These are phyloP conservation scores for Coleophora deauratella DNA, from an alignment of 2,888 invertebrate genomes.

Conservation along the genomic window DNA sequence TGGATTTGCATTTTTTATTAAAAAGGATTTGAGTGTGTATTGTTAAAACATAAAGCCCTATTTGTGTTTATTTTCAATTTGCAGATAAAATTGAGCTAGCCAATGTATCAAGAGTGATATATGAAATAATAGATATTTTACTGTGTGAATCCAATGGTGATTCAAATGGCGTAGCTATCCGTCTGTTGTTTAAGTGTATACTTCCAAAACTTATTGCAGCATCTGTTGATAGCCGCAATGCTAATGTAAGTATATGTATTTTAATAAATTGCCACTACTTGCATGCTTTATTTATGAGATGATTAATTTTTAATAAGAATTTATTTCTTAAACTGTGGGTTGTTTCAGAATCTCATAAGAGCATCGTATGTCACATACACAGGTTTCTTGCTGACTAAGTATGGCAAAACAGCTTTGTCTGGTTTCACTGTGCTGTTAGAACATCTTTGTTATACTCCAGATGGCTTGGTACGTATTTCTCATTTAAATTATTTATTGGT, in stretches of 20 bases:
- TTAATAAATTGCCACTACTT: background rate
- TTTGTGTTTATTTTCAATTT: constrained; percentile 14
- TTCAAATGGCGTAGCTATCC: constrained; percentile 39
- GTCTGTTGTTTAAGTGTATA: constrained; percentile 52
- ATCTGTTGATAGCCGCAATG: constrained; percentile 39
- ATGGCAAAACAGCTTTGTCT: constrained; percentile 44
- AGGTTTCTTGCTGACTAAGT: constrained; percentile 45
- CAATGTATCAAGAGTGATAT: constrained; percentile 40
- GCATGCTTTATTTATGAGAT: background rate
- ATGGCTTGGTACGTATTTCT: constrained; percentile 48
- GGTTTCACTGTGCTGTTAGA: constrained; percentile 48
- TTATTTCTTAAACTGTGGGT: background rate
- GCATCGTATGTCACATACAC: constrained; percentile 62
- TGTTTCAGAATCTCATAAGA: constrained; percentile 44
- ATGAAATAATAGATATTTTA: constrained; percentile 51
- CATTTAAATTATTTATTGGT: no score
- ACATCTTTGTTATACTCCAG: constrained; percentile 49
- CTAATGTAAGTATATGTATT: constrained; percentile 54
- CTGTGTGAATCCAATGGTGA: constrained; percentile 30
- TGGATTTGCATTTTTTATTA: no score
- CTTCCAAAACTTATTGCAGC: constrained; percentile 51
- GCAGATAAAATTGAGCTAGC: constrained; percentile 51
- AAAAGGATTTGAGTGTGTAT: no score
- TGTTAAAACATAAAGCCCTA: no score
- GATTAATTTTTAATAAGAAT: background rate